These are phyloP conservation scores for Todiramphus saurophagus DNA, from an alignment of 2,113 vertebrate genomes.

Conservation along the genomic window DNA sequence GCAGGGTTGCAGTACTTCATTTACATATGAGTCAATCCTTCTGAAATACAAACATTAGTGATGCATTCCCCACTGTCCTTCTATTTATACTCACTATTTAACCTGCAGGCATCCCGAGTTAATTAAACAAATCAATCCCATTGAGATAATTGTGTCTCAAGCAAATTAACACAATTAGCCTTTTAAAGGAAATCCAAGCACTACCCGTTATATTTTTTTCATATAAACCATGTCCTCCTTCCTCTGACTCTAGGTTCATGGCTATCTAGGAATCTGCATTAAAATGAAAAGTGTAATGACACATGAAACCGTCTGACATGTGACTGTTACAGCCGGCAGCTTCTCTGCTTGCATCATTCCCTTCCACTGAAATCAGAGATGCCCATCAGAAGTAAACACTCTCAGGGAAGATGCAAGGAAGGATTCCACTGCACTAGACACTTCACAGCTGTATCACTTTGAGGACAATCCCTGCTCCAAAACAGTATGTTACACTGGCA, in stretches of 20 bases:
- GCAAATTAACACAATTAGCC: slow-evolving; percentile 69
- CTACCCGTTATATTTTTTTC: neutral
- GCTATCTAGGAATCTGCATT: slow-evolving; percentile 32
- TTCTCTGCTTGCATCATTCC: neutral
- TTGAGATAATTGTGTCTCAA: slow-evolving; percentile 66
- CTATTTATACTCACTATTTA: slow-evolving; percentile 68
- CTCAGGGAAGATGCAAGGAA: neutral
- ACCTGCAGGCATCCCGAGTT: slow-evolving; percentile 63
- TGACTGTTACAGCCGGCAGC: neutral
- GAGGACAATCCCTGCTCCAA: neutral
- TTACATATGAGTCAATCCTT: slow-evolving; percentile 68
- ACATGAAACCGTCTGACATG: neutral
- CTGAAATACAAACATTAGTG: slow-evolving; percentile 61
- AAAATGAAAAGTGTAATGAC: neutral
- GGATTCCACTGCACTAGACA: neutral
- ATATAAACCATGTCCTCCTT: neutral
- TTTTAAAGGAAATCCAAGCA: slow-evolving; percentile 26
- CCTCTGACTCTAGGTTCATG: neutral
- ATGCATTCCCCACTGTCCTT: slow-evolving; percentile 64
- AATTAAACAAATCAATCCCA: slow-evolving; percentile 71
- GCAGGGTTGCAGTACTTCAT: slow-evolving; percentile 53
- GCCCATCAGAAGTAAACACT: neutral
- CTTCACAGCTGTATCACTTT: neutral
- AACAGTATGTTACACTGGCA: neutral
- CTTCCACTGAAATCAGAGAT: neutral